Percentiles rank a stretch among this genome's conserved stretches.
These are phyloP conservation scores for Eupelmus urozonus DNA, from an alignment of 2,888 invertebrate genomes.

Conservation along the genomic window DNA sequence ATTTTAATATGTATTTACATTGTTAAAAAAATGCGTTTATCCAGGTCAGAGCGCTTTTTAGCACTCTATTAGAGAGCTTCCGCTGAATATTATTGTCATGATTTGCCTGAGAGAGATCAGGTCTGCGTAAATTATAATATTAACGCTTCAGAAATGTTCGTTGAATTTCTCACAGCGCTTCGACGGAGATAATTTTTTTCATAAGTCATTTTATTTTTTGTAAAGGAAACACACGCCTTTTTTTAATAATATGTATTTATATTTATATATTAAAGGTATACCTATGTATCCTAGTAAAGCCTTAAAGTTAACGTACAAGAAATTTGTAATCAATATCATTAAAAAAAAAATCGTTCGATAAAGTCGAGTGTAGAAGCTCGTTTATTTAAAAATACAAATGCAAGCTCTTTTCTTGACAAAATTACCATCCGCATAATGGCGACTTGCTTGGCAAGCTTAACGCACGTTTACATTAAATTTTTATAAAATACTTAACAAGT, in stretches of 20 bases:
- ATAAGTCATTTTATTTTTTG: no score
- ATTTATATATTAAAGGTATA: conserved; percentile 9
- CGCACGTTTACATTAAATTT: neutral
- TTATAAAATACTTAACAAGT: neutral
- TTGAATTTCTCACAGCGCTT: neutral
- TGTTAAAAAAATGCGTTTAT: conserved; percentile 10
- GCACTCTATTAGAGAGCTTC: conserved; percentile 11
- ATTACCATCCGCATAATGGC: neutral
- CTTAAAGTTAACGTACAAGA: neutral
- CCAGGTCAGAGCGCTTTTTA: neutral
- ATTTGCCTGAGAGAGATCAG: conserved; percentile 12
- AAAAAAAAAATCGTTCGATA: neutral
- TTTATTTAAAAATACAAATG: conserved; percentile 12
- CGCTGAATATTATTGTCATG: conserved; percentile 4
- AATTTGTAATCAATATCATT: neutral
- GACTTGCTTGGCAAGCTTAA: conserved; percentile 19
- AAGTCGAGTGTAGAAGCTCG: neutral
- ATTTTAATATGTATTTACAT: no score
- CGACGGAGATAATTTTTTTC: neutral
- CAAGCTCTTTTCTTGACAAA: conserved; percentile 27
- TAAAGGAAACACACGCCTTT: conserved; percentile 6
- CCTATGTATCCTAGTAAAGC: conserved; percentile 9
- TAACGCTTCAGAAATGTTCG: neutral
- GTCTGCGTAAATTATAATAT: neutral
- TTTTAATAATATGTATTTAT: neutral